These are phyloP conservation scores for Chiropotes sagulatus DNA, from an alignment of 2,797 vertebrate species.

Conservation along the genomic window DNA sequence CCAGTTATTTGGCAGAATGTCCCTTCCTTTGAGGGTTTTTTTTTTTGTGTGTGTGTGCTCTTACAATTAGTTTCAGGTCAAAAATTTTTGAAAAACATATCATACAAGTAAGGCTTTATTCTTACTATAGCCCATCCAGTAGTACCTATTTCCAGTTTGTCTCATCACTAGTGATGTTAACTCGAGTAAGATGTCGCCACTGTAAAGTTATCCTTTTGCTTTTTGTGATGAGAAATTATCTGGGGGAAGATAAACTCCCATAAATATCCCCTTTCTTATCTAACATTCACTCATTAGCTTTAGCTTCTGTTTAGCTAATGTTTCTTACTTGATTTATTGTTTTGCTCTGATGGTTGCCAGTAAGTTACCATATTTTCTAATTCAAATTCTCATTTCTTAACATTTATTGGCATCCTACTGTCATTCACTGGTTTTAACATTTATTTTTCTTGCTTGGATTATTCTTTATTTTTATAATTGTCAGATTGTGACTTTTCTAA, in stretches of 20 bases:
- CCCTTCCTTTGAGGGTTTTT: neutral
- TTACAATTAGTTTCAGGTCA: neutral
- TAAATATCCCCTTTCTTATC: neutral
- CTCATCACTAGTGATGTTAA: neutral
- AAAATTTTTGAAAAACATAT: neutral
- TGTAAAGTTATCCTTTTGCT: neutral
- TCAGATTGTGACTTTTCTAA: neutral
- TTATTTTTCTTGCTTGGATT: neutral
- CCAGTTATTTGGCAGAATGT: neutral
- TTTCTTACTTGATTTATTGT: neutral
- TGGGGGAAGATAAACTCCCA: no score
- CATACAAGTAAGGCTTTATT: neutral
- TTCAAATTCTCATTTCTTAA: neutral
- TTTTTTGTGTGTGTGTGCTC: neutral
- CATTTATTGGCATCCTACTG: neutral
- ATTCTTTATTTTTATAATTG: neutral
- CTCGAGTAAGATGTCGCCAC: neutral
- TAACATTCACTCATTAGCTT: neutral
- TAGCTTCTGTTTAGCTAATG: neutral
- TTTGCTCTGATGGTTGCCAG: neutral
- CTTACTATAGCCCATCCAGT: neutral
- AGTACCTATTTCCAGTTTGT: neutral
- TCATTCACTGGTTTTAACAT: neutral
- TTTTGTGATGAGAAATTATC: neutral
- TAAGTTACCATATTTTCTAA: neutral